Evolutionary conservation across 2,113 vertebrate species (phyloP), one percentile per base, ranked within the genome.

Genomic region (Larimichthys crocea): DNA sequence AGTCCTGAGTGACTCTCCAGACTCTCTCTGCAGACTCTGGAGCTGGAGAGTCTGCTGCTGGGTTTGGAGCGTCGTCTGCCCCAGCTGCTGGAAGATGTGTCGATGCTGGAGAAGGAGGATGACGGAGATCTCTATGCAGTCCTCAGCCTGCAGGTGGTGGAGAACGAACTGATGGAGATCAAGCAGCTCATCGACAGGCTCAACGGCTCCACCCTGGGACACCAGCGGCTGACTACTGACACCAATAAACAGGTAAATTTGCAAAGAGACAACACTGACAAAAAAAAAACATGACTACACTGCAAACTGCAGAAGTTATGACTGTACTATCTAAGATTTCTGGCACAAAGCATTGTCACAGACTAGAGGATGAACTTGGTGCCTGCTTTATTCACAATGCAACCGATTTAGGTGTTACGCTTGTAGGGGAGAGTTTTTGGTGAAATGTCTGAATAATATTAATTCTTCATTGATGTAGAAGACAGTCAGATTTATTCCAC

Each of bases 131-230:
- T 95, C 11, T 95, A 92, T 0, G 85, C 80, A 10, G 90, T 84
- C 4, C 68, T 95, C 56, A 93, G 94, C 72, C 88, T 95, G 67
- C 69, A 90, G 11, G 84, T 95, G 61, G 86, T 95, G 0, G 86
- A 95, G 72, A 94, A 94, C 0, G 95, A 96, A 48, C 67, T 94
- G n/a, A 49, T 0, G 0, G 93, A 95, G 65, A 84, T 95, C 61
- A 48, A 50, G 4, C 69, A 87, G 79, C 68, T 95, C 66, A n/a
- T 94, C 0, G n/a, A 80, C 22, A 90, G 82, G 60, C 92, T 96
- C 56, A 94, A 93, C 73, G 72, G 19, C 52, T 91, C 83, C 68
- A 82, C 64, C 0, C 0, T 0, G 6, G 44, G 1, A 5, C 26
- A 91, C 70, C 72, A 86, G 71, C 64, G 0, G 1, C 85, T 93